Conservation (phyloP, 1,140 invertebrate genomes). For the Brachystomella parvula region DNA sequence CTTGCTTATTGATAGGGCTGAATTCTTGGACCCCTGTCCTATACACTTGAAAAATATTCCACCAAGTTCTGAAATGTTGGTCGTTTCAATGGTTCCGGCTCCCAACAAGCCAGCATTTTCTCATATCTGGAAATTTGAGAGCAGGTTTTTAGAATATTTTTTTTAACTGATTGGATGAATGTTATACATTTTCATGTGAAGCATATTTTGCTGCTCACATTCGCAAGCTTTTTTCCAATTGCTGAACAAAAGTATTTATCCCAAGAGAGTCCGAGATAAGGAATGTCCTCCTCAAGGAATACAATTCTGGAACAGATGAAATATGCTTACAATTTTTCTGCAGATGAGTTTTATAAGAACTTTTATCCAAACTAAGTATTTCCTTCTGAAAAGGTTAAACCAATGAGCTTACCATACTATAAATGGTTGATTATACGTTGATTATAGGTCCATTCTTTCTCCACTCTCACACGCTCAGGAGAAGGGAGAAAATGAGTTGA, state of each 20-base stretch:
- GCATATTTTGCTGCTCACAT: neutral
- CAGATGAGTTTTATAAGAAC: neutral
- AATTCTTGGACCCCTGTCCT: too few species aligned
- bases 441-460: too few species aligned
- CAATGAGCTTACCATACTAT: too few species aligned
- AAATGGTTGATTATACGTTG: too few species aligned
- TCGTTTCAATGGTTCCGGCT: neutral
- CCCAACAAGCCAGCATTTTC: neutral
- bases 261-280: slow-evolving; percentile 20
- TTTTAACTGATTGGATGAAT: neutral
- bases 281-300: slow-evolving; percentile 1
- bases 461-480: too few species aligned
- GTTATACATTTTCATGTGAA: slow-evolving; percentile 1
- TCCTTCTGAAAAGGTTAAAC: too few species aligned
- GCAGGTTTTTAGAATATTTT: neutral
- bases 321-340: too few species aligned
- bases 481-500: too few species aligned
- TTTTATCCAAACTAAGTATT: too few species aligned
- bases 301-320: too few species aligned
- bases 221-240: slow-evolving; percentile 12
- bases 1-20: too few species aligned
- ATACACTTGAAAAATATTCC: too few species aligned
- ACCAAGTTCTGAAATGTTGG: neutral
- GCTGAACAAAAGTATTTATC: slow-evolving; percentile 8
- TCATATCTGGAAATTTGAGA: neutral